phyloP scores from a whole-genome alignment of 2,113 vertebrate genomes.

The Taurulus bubalis region DNA sequence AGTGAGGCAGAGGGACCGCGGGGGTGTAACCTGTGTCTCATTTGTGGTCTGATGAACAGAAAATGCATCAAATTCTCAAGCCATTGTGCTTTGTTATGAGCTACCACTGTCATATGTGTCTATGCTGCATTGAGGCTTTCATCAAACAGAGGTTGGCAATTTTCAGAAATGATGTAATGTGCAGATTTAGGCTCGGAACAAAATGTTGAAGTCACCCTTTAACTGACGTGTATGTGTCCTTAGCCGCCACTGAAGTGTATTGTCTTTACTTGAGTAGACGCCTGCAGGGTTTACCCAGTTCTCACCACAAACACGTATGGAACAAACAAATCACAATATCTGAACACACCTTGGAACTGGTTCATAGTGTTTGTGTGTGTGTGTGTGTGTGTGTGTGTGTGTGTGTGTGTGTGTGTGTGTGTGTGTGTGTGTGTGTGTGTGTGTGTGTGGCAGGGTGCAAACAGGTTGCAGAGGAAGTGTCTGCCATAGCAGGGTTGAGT shows the following conservation, averaged over 20 bases:
- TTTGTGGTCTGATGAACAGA: neutral
- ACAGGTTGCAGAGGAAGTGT: conserved; percentile 47
- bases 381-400: conserved; percentile 7
- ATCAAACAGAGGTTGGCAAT: no score
- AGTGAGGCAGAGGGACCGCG: neutral
- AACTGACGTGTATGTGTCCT: neutral
- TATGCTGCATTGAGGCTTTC: no score
- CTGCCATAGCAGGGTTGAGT: conserved; percentile 41
- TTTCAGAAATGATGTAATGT: neutral
- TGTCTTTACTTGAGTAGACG: conserved; percentile 3
- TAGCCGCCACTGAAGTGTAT: neutral
- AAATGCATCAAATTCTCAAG: neutral
- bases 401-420: conserved; percentile 5
- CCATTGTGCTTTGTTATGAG: neutral
- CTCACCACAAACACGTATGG: conserved; percentile 29
- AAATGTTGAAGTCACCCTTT: neutral
- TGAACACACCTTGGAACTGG: conserved; percentile 24
- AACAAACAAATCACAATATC: conserved; percentile 31
- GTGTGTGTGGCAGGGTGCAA: conserved; percentile 15
- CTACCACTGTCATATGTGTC: neutral
- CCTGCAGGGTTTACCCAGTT: conserved; percentile 10
- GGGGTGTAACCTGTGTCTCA: neutral
- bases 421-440: neutral
- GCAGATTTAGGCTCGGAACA: neutral
- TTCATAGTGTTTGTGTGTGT: conserved; percentile 6